These are phyloP conservation scores for Drosophila sechellia DNA, from an alignment of 1,140 invertebrate genomes.

Conservation along the genomic window DNA sequence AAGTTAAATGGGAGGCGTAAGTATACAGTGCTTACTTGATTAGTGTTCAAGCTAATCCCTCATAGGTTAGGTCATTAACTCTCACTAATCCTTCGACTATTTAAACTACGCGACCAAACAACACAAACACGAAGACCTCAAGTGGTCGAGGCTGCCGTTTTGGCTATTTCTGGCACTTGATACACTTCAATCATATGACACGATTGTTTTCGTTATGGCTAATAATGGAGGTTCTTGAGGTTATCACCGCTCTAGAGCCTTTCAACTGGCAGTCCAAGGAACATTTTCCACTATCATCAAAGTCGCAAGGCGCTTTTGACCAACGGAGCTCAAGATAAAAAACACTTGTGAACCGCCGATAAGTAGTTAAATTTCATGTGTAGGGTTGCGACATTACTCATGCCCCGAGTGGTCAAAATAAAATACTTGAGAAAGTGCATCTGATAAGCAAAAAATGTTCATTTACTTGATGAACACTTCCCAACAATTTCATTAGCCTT, in stretches of 20 bases:
- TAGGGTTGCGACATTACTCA: slow-evolving; percentile 36
- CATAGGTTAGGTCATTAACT: slow-evolving; percentile 66
- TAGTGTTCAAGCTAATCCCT: slow-evolving; percentile 32
- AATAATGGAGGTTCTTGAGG: slow-evolving; percentile 34
- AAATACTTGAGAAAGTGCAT: slow-evolving; percentile 48
- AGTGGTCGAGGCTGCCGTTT: slow-evolving; percentile 34
- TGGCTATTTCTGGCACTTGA: slow-evolving; percentile 19
- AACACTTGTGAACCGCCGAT: slow-evolving; percentile 26
- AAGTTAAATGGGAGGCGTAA: background rate
- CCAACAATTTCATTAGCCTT: background rate
- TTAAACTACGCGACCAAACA: background rate
- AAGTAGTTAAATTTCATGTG: slow-evolving; percentile 51
- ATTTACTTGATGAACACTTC: slow-evolving; percentile 10
- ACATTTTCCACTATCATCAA: slow-evolving; percentile 40
- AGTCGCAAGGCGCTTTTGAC: slow-evolving; percentile 28
- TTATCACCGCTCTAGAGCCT: slow-evolving; percentile 23
- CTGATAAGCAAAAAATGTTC: slow-evolving; percentile 30
- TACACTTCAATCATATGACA: slow-evolving; percentile 46
- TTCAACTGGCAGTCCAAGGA: slow-evolving; percentile 37
- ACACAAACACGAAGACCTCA: slow-evolving; percentile 11
- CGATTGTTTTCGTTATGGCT: slow-evolving; percentile 40
- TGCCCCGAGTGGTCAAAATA: slow-evolving; percentile 43
- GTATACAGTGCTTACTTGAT: slow-evolving; percentile 14
- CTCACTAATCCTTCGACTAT: background rate
- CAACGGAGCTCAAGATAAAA: slow-evolving; percentile 40